These are phyloP conservation scores for Euphonia xanthogaster DNA, from an alignment of 2,797 vertebrate genomes.

Conservation along the genomic window DNA sequence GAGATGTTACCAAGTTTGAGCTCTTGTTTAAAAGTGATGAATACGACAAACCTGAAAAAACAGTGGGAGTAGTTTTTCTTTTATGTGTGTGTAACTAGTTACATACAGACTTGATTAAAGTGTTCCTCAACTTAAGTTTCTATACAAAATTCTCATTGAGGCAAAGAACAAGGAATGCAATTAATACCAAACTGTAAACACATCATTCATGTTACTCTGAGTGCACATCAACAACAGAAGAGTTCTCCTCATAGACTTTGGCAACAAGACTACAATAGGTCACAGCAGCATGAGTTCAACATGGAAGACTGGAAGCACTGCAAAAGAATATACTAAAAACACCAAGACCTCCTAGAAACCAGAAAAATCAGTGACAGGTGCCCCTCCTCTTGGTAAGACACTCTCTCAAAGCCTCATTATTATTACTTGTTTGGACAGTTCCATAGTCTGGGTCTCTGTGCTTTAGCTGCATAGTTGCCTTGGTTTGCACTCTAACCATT, in stretches of 20 bases:
- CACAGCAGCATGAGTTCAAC: conserved; percentile 77
- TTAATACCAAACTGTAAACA: conserved; percentile 78
- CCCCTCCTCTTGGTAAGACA: conserved; percentile 23
- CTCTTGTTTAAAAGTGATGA: conserved; percentile 37
- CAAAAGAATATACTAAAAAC: conserved; percentile 69
- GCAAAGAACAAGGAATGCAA: conserved; percentile 77
- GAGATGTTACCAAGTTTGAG: conserved; percentile 38
- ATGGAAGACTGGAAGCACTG: conserved; percentile 77
- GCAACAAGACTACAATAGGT: conserved; percentile 75
- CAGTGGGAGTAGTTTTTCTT: conserved; percentile 45
- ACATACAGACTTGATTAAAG: conserved; percentile 54
- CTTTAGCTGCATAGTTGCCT: conserved; percentile 61
- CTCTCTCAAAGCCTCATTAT: conserved; percentile 31
- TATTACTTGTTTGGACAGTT: conserved; percentile 41
- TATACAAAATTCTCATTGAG: conserved; percentile 70
- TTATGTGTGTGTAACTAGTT: conserved; percentile 35
- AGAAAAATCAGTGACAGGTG: conserved; percentile 53
- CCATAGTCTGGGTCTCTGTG: conserved; percentile 72
- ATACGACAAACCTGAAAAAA: conserved; percentile 57
- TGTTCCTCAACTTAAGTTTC: conserved; percentile 55
- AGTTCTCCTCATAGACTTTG: conserved; percentile 71
- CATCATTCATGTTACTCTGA: conserved; percentile 63
- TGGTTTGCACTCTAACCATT: conserved; percentile 68
- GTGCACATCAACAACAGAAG: conserved; percentile 66
- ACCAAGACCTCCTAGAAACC: conserved; percentile 69